Evolutionary conservation across 2,888 invertebrate species (phyloP).

Genomic region (Blastobasis adustella): DNA sequence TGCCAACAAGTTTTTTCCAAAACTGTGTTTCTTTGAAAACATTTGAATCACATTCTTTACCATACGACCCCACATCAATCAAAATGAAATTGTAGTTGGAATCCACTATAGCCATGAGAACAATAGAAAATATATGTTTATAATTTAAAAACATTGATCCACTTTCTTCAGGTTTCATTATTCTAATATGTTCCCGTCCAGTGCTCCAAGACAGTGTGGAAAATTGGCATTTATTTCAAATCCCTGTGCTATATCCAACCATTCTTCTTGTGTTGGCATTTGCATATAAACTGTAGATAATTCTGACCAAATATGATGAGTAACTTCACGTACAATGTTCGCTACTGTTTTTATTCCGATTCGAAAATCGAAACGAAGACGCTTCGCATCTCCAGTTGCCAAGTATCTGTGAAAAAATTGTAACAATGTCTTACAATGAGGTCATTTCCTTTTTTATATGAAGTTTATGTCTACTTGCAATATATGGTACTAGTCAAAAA

Average conservation of each 20-base stretch:
- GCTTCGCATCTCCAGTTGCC: too few relatives aligned
- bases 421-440: too few relatives aligned
- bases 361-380: too few relatives aligned
- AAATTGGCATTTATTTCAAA: constrained; percentile 17
- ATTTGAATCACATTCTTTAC: constrained; percentile 16
- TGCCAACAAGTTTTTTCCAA: constrained; percentile 14
- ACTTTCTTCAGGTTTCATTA: constrained; percentile 16
- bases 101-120: constrained; percentile 20
- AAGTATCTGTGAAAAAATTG: too few relatives aligned
- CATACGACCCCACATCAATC: constrained; percentile 17
- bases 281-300: constrained; percentile 19
- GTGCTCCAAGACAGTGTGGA: constrained; percentile 15
- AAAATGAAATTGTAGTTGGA: constrained; percentile 18
- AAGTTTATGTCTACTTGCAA: too few relatives aligned
- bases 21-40: constrained; percentile 19
- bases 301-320: too few relatives aligned
- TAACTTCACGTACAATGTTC: too few relatives aligned
- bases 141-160: constrained; percentile 20
- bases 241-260: constrained; percentile 15
- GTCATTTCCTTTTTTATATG: too few relatives aligned
- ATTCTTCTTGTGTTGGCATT: constrained; percentile 12
- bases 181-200: constrained; percentile 21
- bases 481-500: too few relatives aligned
- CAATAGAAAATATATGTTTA: constrained; percentile 16
- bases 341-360: too few relatives aligned